Evolutionary conservation across 2,797 vertebrate genomes (phyloP).

Genomic region (Betta splendens): DNA sequence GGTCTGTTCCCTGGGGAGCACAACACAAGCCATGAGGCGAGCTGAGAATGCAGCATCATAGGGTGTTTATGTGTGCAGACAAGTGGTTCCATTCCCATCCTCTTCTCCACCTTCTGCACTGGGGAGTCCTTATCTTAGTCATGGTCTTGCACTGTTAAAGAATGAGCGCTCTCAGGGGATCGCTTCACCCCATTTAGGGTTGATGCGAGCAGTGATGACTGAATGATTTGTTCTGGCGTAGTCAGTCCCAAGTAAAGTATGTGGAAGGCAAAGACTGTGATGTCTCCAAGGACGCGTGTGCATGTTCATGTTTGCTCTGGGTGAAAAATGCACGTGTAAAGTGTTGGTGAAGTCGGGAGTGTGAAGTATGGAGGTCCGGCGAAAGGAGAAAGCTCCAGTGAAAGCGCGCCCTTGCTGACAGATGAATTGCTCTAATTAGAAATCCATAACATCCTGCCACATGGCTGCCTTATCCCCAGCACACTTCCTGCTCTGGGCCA

Average conservation of each 20-base stretch:
- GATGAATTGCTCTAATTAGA: slow-evolving; percentile 99
- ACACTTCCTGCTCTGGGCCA: slow-evolving; percentile 98
- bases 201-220: slow-evolving; percentile 49
- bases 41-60: slow-evolving; percentile 18
- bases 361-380: slow-evolving; percentile 62
- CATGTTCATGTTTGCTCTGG: slow-evolving; percentile 41
- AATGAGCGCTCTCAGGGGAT: slow-evolving; percentile 58
- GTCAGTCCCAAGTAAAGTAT: slow-evolving; percentile 42
- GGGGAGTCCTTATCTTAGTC: slow-evolving; percentile 62
- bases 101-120: slow-evolving; percentile 27
- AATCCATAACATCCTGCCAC: slow-evolving; percentile 99
- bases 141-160: slow-evolving; percentile 54
- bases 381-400: slow-evolving; percentile 85
- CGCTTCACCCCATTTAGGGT: slow-evolving; percentile 33
- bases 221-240: slow-evolving; percentile 65
- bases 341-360: slow-evolving; percentile 55
- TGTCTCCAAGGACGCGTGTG: slow-evolving; percentile 31
- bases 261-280: slow-evolving; percentile 49
- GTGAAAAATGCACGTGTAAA: slow-evolving; percentile 57
- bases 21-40: slow-evolving; percentile 30
- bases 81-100: slow-evolving; percentile 46
- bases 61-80: slow-evolving; percentile 38
- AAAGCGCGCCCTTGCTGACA: slow-evolving; percentile 97
- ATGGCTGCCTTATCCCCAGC: slow-evolving; percentile 98
- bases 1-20: slow-evolving; percentile 53